Percentiles rank a stretch among this genome's conserved stretches.
Conservation (phyloP, 2,113 vertebrate species). For the Diphyllodes magnificus region DNA sequence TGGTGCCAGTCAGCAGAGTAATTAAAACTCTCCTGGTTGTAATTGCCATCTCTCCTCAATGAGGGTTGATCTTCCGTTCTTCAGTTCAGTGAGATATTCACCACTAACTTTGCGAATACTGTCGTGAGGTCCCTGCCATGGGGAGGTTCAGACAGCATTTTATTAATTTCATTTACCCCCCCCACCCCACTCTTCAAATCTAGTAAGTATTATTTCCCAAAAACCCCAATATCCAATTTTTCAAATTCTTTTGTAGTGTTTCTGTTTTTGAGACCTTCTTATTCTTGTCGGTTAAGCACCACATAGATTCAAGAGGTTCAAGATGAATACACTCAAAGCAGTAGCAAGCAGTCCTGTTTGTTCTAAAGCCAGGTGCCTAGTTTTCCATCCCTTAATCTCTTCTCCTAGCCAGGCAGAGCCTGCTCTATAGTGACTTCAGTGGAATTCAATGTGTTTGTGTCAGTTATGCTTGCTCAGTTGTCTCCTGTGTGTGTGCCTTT, state of each 20-base stretch:
- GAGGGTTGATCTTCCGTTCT: not conserved
- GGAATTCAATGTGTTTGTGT: not conserved
- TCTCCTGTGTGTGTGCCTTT: not conserved
- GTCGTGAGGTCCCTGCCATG: accelerated
- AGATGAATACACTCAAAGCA: not conserved
- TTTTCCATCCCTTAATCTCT: not conserved
- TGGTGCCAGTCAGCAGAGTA: not conserved
- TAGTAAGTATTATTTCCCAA: not conserved
- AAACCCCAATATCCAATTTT: not conserved
- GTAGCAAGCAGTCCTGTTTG: not conserved
- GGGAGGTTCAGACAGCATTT: not conserved
- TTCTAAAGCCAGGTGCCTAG: not conserved
- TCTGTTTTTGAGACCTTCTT: not conserved
- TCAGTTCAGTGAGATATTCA: not conserved
- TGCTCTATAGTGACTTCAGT: not conserved
- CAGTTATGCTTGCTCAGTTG: not conserved
- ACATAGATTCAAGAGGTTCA: too few species aligned
- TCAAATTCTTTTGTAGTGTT: not conserved
- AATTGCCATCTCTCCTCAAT: not conserved
- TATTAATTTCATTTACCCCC: not conserved
- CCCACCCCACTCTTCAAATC: not conserved
- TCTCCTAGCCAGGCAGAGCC: not conserved
- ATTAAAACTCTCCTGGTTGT: not conserved
- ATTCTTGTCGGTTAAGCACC: not conserved
- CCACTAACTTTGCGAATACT: accelerated